Percentiles rank a stretch among this genome's conserved stretches.
phyloP scores from a whole-genome alignment of 2,888 invertebrate genomes.

The Zelleria hepariella region DNA sequence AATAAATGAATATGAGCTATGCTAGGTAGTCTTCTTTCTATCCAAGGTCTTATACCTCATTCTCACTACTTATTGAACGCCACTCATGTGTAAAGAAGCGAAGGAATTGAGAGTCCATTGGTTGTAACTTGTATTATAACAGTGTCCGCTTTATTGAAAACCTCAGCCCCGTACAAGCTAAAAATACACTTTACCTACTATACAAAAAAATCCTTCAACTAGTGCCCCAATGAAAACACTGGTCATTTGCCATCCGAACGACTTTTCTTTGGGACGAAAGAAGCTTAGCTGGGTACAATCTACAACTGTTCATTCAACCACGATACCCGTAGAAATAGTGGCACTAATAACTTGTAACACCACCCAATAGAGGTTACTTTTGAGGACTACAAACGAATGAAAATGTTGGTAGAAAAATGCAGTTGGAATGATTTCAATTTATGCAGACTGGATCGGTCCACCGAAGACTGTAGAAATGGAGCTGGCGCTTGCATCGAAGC shows the following conservation, averaged over 20 bases:
- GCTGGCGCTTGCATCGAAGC: background rate
- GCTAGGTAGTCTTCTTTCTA: too few species aligned
- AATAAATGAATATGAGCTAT: too few species aligned
- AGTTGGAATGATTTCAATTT: conserved; percentile 23
- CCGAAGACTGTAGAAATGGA: conserved; percentile 25
- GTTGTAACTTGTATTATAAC: too few species aligned
- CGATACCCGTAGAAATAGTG: background rate
- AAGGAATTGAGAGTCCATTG: too few species aligned
- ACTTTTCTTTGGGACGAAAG: conserved; percentile 20
- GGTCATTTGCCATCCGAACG: conserved; percentile 17
- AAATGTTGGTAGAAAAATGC: background rate
- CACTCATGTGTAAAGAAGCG: too few species aligned
- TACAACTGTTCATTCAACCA: conserved; percentile 2
- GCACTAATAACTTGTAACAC: background rate
- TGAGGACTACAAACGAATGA: background rate
- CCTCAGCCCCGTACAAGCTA: too few species aligned
- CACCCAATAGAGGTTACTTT: background rate
- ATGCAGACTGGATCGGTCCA: conserved; percentile 32
- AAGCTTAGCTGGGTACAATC: conserved; percentile 20
- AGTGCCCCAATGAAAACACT: conserved; percentile 13
- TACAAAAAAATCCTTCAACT: background rate
- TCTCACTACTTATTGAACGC: too few species aligned
- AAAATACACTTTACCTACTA: background rate
- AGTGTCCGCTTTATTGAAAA: too few species aligned
- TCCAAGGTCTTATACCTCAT: too few species aligned